Conservation (phyloP, 2,888 invertebrate genomes). For the Cheilosia pagana region DNA sequence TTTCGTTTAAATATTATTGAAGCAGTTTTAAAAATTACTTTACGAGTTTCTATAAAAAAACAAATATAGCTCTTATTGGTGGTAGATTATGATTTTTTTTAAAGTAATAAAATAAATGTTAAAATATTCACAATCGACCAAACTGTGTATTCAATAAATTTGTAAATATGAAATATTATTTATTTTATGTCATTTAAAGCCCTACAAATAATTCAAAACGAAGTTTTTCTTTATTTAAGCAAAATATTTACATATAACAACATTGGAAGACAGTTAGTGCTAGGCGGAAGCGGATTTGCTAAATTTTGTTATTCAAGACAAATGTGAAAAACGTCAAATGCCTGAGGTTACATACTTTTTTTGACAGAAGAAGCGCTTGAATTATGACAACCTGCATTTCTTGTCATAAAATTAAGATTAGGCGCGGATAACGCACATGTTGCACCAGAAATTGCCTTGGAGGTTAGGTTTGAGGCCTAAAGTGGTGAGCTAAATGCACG, state of each 20-base stretch:
- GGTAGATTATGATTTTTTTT: background rate
- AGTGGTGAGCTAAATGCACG: too few species aligned
- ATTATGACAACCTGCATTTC: too few species aligned
- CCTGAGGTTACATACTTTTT: background rate
- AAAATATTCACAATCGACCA: constrained; percentile 46
- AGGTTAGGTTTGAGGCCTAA: too few species aligned
- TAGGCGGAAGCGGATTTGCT: background rate
- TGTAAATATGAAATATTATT: constrained; percentile 34
- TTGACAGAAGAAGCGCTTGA: too few species aligned
- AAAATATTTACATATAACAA: constrained; percentile 21
- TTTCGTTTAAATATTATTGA: too few species aligned
- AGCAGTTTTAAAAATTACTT: too few species aligned
- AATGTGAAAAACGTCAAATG: too few species aligned
- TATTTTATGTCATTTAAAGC: constrained; percentile 52
- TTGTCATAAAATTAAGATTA: too few species aligned
- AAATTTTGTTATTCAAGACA: background rate
- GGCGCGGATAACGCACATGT: too few species aligned
- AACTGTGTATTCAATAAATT: constrained; percentile 40
- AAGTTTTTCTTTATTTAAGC: constrained; percentile 2
- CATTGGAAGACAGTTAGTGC: constrained; percentile 3
- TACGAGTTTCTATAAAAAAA: too few species aligned
- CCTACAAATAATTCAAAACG: constrained; percentile 30
- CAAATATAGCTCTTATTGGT: background rate
- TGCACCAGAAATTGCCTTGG: too few species aligned
- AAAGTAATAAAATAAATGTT: constrained; percentile 1